Evolutionary conservation across 2,797 vertebrate genomes (phyloP), one percentile per base, ranked within the genome.

Genomic region (Rhincodon typus): DNA sequence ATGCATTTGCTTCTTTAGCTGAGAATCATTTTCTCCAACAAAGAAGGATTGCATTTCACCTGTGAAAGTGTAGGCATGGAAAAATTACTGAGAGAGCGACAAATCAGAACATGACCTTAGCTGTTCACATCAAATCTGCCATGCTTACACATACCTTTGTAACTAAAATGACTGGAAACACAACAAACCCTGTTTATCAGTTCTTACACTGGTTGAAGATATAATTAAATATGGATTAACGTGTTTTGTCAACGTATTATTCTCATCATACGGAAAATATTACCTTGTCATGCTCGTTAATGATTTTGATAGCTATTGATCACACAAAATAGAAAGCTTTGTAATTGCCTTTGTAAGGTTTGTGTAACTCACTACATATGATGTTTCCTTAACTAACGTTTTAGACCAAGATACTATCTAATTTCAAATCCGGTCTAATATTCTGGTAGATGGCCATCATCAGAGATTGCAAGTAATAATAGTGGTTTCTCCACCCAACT

Each of bases 1-100:
- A 10, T 77, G 70, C 70, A 95, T 95, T 77, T 95, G 27, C 70
- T 95, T 53, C 94, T 74, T 77, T n/a, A 66, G 88, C n/a, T n/a
- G 88, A 91, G 57, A 91, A 30, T 19, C 69, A 77, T 95, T 95
- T 77, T 77, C 70, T 95, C 46, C 42, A 53, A 34, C 67, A 95
- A 95, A 50, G 70, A 57, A 19, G 30, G 94, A 77, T 72, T 77
- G 72, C 27, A 95, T 74, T 95, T 77, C 30, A 77, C 46, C 70
- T 53, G 70, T n/a, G 94, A 95, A 74, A 77, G 42, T 77, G 70
- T 50, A 77, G 90, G 21, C 90, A 27, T 23, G 25, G 90, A 93
- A 93, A 91, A 93, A 93, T 93, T 93, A 69, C n/a, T 25, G 66
- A 67, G 42, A 57, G 70, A 57, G 13, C 38, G 21, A 53, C 67